Conservation (phyloP, 2,888 invertebrate genomes). For the Chironomus riparius region DNA sequence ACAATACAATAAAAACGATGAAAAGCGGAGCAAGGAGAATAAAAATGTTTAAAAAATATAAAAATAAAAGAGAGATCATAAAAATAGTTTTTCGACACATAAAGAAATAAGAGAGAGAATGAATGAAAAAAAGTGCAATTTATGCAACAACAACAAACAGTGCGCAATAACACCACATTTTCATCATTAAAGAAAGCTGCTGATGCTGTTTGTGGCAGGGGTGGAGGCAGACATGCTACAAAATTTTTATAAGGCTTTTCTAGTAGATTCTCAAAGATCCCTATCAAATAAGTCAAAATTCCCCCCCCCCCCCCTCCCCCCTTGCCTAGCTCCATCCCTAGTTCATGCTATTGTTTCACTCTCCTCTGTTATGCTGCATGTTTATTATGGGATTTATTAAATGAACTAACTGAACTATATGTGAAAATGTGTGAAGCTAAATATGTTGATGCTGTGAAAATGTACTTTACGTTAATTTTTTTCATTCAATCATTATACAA, state of each 20-base stretch:
- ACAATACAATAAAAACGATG: constrained; percentile 1
- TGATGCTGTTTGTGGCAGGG: background rate
- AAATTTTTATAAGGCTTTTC: no score
- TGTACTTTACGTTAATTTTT: background rate
- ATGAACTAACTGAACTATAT: no score
- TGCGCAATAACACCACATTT: background rate
- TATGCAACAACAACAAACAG: background rate
- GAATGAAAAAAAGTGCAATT: background rate
- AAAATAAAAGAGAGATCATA: background rate
- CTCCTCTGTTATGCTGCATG: no score
- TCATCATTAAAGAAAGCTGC: constrained; percentile 1
- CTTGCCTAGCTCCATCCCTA: no score
- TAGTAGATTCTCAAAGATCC: no score
- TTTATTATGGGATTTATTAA: background rate
- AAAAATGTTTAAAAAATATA: background rate
- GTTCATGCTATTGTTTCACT: no score
- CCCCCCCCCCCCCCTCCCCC: no score
- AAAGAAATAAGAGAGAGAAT: background rate
- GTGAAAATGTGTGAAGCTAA: background rate
- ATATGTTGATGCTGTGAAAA: background rate
- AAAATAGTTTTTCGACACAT: background rate
- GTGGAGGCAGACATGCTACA: no score
- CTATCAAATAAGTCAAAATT: no score
- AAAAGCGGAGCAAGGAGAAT: background rate
- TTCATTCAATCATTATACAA: no score